phyloP scores from a whole-genome alignment of 1,140 invertebrate genomes.

The Cephus cinctus region DNA sequence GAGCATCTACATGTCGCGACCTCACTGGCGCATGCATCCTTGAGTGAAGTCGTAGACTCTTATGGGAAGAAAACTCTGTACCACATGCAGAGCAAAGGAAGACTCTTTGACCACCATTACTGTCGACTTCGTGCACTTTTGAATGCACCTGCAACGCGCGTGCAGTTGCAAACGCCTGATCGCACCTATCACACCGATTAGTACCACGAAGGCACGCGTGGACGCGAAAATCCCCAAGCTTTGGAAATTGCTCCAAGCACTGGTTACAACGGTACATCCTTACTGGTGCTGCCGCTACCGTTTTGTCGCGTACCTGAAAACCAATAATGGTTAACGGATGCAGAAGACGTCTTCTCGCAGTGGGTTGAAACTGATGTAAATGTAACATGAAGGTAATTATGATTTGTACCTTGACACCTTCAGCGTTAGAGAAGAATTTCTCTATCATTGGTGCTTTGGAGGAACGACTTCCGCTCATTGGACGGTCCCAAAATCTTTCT shows the following conservation, averaged over 20 bases:
- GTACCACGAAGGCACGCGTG: slow-evolving; percentile 42
- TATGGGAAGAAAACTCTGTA: slow-evolving; percentile 66
- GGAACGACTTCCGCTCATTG: slow-evolving; percentile 18
- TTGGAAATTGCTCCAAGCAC: slow-evolving; percentile 44
- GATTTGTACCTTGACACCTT: slow-evolving; percentile 46
- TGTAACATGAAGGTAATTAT: background rate
- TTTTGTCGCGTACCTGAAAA: slow-evolving; percentile 30
- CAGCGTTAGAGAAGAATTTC: slow-evolving; percentile 52
- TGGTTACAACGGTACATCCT: slow-evolving; percentile 48
- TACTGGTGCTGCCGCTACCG: slow-evolving; percentile 19
- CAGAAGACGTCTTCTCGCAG: no score
- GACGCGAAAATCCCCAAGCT: slow-evolving; percentile 44
- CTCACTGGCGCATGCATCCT: slow-evolving; percentile 70
- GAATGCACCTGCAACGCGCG: slow-evolving; percentile 46
- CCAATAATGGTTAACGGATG: no score
- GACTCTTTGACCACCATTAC: slow-evolving; percentile 32
- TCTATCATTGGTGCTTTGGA: slow-evolving; percentile 49
- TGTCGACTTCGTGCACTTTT: slow-evolving; percentile 41
- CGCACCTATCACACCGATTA: slow-evolving; percentile 48
- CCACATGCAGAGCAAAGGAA: slow-evolving; percentile 63
- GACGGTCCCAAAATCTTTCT: slow-evolving; percentile 56
- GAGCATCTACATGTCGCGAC: slow-evolving; percentile 59
- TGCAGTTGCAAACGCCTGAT: slow-evolving; percentile 44
- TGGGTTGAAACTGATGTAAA: background rate
- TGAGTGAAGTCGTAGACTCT: slow-evolving; percentile 68